phyloP scores from a whole-genome alignment of 2,113 vertebrate species.

The Zosterops hypoxanthus region DNA sequence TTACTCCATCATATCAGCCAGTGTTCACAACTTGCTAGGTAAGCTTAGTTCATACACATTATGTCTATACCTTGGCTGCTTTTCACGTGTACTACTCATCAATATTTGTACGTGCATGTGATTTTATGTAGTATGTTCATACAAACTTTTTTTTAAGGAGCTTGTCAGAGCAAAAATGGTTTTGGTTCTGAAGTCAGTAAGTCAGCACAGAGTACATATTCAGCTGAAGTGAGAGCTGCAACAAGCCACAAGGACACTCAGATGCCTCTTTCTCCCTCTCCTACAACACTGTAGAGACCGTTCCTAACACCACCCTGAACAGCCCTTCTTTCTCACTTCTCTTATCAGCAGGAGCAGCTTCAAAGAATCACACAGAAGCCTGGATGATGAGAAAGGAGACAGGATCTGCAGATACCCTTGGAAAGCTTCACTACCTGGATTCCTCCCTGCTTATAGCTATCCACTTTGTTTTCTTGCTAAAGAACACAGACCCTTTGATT shows the following conservation, averaged over 20 bases:
- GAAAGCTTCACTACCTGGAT: neutral
- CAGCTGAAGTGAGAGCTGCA: neutral
- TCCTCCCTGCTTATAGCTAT: neutral
- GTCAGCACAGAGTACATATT: neutral
- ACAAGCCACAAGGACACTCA: neutral
- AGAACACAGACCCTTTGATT: neutral
- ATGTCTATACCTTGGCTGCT: neutral
- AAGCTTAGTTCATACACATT: neutral
- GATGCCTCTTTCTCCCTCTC: neutral
- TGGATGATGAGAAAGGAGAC: neutral
- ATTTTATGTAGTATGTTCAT: neutral
- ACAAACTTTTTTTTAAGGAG: neutral
- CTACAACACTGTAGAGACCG: rapidly evolving
- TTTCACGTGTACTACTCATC: neutral
- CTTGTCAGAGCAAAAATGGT: neutral
- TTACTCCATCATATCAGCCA: neutral
- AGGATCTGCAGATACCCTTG: neutral
- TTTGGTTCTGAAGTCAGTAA: neutral
- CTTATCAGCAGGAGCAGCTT: neutral
- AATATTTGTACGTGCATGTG: rapidly evolving
- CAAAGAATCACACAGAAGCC: neutral
- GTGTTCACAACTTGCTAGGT: neutral
- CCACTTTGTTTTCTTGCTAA: neutral
- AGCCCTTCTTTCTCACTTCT: neutral
- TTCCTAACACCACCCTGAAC: neutral